phyloP scores from a whole-genome alignment of 1,140 invertebrate species.

The Drosophila navojoa region DNA sequence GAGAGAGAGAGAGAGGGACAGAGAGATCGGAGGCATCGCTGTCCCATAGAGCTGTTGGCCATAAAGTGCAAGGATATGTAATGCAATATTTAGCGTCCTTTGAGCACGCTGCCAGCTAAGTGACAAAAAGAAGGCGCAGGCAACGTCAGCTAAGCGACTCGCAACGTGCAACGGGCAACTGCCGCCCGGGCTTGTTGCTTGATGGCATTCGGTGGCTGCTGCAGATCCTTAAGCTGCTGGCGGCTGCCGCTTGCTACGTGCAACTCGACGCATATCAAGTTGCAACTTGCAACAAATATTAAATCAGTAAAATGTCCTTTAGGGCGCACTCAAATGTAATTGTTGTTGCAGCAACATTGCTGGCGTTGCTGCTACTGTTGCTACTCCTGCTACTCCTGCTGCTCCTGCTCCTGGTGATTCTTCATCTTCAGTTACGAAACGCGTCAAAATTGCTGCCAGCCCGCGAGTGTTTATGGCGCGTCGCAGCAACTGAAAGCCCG shows the following conservation, averaged over 20 bases:
- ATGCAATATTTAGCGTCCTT: constrained; percentile 80
- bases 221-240: constrained; percentile 53
- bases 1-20: too few species aligned
- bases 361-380: constrained; percentile 2
- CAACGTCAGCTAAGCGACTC: constrained; percentile 18
- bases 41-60: constrained; percentile 25
- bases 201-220: constrained; percentile 28
- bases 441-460: constrained; percentile 72
- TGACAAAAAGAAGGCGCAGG: constrained; percentile 61
- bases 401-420: constrained; percentile 14
- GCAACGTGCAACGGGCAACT: constrained; percentile 10
- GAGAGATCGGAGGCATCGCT: constrained; percentile 4
- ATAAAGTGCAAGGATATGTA: constrained; percentile 81
- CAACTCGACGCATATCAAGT: constrained; percentile 75
- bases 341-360: constrained; percentile 54
- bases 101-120: constrained; percentile 72
- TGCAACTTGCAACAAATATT: constrained; percentile 81
- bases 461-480: constrained; percentile 74
- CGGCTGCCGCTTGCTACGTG: constrained; percentile 48
- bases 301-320: constrained; percentile 81
- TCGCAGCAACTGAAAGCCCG: background rate
- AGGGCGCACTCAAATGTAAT: constrained; percentile 79
- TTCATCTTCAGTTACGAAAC: constrained; percentile 65
- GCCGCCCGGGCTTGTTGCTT: constrained; percentile 8
- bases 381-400: constrained; percentile 2